Percentiles rank a stretch among this genome's conserved stretches.
Conservation (phyloP, 2,113 vertebrate genomes). For the Podilymbus podiceps region DNA sequence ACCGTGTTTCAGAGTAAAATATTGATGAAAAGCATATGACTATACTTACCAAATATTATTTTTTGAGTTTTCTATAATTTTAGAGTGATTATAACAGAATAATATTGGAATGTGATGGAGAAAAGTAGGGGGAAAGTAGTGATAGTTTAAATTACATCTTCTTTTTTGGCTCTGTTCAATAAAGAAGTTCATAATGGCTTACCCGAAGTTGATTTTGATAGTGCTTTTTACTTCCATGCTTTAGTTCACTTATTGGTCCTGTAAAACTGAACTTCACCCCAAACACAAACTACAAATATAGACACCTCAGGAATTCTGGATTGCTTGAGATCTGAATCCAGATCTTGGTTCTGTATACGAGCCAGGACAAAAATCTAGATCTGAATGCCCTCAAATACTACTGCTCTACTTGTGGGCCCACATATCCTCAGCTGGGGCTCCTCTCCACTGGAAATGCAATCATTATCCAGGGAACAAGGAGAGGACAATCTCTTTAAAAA, state of each 20-base stretch:
- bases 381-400: background rate
- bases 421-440: background rate
- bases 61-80: background rate
- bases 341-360: background rate
- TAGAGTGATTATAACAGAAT: background rate
- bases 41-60: background rate
- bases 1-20: conserved; percentile 6
- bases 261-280: background rate
- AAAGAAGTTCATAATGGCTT: background rate
- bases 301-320: background rate
- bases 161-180: background rate
- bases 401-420: background rate
- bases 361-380: background rate
- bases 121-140: background rate
- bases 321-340: background rate
- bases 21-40: background rate
- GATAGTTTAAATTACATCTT: background rate
- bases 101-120: background rate
- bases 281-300: background rate
- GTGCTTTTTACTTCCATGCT: background rate
- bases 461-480: background rate
- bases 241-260: background rate
- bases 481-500: background rate
- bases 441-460: background rate
- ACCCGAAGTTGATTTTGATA: background rate